Evolutionary conservation across 2,113 vertebrate species (phyloP), one percentile per base, ranked within the genome.

Genomic region (Machaerirhynchus nigripectus): DNA sequence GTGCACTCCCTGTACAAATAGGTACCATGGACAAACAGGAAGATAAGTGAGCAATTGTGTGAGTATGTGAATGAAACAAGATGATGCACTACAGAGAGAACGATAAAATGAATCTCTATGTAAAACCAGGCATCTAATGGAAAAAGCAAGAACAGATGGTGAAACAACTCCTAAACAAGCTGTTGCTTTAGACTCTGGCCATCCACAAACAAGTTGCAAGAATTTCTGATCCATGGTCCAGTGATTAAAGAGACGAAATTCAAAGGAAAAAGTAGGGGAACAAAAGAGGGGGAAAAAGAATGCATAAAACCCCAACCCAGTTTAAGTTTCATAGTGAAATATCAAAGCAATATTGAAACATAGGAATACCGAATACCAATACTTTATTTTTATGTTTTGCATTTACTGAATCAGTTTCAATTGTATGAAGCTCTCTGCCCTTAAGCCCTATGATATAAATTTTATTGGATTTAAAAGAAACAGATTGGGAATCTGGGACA

Each of bases 321-420:
- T 97, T 97, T 98, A 90, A 94, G 82, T 98, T 98, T 98, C 98
- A 97, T 95, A 96, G 97, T 91, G 96, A 93, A 97, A 98, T 98
- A 98, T 98, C 97, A 98, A 98, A 98, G 97, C 97, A 98, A 97
- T 97, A 98, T 97, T 97, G 97, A 96, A 98, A 98, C 97, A 97
- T 87, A 97, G 97, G 96, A 97, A 98, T 98, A 98, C 97, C 81
- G 78, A 97, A 98, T 98, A 97, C 96, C 97, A 95, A 97, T 98
- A 97, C 90, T 77, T 96, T 93, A 95, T 98, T 96, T 93, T 93
- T 95, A 97, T 97, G 97, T 95, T 98, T 98, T 97, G 95, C 97
- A 96, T 98, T 98, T 97, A 96, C 96, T 90, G 97, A 96, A 96
- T 96, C 96, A 46, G 55, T 97, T 98, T 97, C 97, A 97, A 84